A percentile compares a stretch with the other conserved stretches of the same genome.
phyloP scores from a whole-genome alignment of 2,113 vertebrate genomes.

The Jacana jacana region DNA sequence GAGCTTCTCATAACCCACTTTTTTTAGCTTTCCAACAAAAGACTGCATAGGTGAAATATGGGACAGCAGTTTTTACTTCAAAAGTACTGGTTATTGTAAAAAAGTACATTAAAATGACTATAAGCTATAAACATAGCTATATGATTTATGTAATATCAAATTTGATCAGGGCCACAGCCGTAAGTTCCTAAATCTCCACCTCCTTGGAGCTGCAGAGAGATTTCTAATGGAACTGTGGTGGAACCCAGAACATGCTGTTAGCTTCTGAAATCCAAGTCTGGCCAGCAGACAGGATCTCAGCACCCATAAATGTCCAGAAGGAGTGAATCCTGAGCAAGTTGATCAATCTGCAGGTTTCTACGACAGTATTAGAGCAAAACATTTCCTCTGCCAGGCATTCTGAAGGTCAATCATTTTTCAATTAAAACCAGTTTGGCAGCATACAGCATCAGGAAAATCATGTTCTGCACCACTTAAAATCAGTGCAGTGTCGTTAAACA shows the following conservation, averaged over 20 bases:
- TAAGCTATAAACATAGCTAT: not conserved
- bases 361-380: not conserved
- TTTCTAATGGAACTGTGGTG: not conserved
- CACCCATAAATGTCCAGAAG: not conserved
- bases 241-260: not conserved
- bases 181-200: not conserved
- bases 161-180: not conserved
- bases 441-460: not conserved
- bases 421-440: conserved; percentile 12
- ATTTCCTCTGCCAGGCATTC: not conserved
- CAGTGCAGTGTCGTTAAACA: conserved; percentile 31
- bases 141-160: not conserved
- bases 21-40: not conserved
- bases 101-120: not conserved
- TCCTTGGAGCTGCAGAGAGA: not conserved
- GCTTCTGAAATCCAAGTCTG: not conserved
- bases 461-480: not conserved
- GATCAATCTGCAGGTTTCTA: not conserved
- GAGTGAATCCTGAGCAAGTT: not conserved
- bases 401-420: conserved; percentile 47
- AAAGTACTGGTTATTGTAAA: not conserved
- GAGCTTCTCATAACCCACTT: not conserved
- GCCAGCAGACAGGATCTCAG: not conserved
- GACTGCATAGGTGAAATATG: not conserved
- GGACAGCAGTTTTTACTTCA: not conserved